These are phyloP conservation scores for Columbina picui DNA, from an alignment of 2,113 vertebrate species.

Conservation along the genomic window DNA sequence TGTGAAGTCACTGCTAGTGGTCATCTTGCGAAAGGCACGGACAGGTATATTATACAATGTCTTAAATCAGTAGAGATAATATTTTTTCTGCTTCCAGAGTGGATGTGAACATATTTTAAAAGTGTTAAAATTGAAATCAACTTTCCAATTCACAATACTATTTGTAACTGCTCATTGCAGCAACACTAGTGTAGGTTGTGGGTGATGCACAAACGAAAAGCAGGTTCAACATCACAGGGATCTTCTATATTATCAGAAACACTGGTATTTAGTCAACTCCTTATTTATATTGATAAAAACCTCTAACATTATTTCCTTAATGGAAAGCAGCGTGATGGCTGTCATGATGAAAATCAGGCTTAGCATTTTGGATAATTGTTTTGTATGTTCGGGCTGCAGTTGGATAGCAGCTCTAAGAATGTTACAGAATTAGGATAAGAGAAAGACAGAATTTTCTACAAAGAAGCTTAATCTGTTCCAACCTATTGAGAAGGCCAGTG, in stretches of 20 bases:
- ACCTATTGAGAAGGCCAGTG: not conserved
- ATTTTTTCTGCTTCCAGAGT: not conserved
- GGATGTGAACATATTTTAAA: not conserved
- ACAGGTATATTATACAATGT: not conserved
- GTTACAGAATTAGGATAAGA: constrained; percentile 52
- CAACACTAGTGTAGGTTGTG: not conserved
- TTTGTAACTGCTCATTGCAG: not conserved
- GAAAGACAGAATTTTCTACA: constrained; percentile 21
- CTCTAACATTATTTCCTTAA: not conserved
- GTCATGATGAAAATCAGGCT: not conserved
- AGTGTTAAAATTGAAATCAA: not conserved
- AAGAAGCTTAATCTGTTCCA: constrained; percentile 22
- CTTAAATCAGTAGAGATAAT: not conserved
- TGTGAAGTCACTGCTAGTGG: not conserved
- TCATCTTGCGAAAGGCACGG: not conserved
- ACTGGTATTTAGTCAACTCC: not conserved
- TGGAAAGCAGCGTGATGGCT: not conserved
- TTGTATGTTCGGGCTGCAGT: constrained; percentile 42
- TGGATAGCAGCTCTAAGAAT: constrained; percentile 39
- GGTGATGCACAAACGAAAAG: not conserved
- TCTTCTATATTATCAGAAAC: not conserved
- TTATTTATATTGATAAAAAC: not conserved
- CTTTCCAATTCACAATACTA: not conserved
- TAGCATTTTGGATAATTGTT: not conserved
- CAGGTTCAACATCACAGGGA: not conserved